Evolutionary conservation across 2,888 invertebrate species (phyloP), one percentile per base, ranked within the genome.

Genomic region (Diarsia mendica): DNA sequence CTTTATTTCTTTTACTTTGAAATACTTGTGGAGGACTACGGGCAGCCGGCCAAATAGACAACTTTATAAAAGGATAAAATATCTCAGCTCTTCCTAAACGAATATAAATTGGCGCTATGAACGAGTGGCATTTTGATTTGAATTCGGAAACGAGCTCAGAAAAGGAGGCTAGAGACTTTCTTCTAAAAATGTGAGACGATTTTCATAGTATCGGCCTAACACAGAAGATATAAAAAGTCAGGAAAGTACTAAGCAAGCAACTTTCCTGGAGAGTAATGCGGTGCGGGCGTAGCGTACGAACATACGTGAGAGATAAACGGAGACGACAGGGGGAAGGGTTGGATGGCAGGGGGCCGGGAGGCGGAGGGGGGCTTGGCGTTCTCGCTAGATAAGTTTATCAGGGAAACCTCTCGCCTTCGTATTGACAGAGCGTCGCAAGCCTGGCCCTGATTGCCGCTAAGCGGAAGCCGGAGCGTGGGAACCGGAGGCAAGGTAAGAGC

Each of bases 371-470:
- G 28, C 63, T 49, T 63, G 80, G 85, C 83, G 86, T 90, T 89
- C 90, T 92, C 80, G 90, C 89, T 90, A 95, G 95, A 96, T 96
- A 96, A 96, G 95, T 96, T 96, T 96, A 96, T 96, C 96, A 95
- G 94, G 92, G 93, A 94, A 95, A 95, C 95, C 95, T 95, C 95
- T 96, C 95, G 95, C 93, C 94, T 94, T 92, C 92, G 93, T 96
- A 96, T 96, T 96, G 96, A 96, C 96, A 95, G 94, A 95, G 93
- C 95, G 93, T 94, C 95, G 96, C 94, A 93, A 91, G 93, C 92
- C 90, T 91, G 93, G 92, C 92, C 93, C 94, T 96, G 95, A 96
- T 96, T 96, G 95, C 94, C 94, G 94, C 90, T 94, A 93, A 95
- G 92, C 94, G 94, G 94, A 95, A 96, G 94, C 92, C 90, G 90